A percentile compares a stretch with the other conserved stretches of the same genome.
Evolutionary conservation across 2,113 vertebrate genomes (phyloP).

Genomic region (Myrmecophaga tridactyla): DNA sequence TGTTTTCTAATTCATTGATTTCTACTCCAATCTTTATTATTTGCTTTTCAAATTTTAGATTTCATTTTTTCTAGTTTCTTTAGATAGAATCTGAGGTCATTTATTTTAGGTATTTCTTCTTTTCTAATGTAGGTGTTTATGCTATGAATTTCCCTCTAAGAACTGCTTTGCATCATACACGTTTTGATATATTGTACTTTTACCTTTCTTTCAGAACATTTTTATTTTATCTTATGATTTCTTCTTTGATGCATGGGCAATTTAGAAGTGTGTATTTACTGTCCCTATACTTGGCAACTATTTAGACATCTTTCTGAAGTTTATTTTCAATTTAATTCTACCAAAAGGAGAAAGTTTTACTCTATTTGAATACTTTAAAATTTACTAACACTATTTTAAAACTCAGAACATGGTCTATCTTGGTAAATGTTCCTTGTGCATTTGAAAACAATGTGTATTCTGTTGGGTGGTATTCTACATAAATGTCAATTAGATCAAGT

Average conservation of each 20-base stretch:
- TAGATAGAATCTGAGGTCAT: not conserved
- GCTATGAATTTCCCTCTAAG: not conserved
- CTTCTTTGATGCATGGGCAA: not conserved
- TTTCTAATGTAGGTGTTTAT: not conserved
- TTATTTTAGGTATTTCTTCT: not conserved
- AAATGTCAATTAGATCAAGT: no score
- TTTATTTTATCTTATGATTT: not conserved
- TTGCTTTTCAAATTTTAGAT: not conserved
- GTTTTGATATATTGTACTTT: not conserved
- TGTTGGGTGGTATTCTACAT: no score
- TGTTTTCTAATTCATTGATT: not conserved
- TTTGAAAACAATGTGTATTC: no score
- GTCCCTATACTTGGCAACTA: not conserved
- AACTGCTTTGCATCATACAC: not conserved
- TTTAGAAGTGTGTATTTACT: not conserved
- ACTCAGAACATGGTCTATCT: not conserved
- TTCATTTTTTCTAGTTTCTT: not conserved
- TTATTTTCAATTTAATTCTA: not conserved
- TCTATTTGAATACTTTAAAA: not conserved
- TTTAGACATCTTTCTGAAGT: not conserved
- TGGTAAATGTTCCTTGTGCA: not conserved
- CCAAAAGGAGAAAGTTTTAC: not conserved
- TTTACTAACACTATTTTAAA: not conserved
- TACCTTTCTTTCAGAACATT: not conserved
- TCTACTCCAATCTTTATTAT: not conserved